Evolutionary conservation across 2,888 invertebrate species (phyloP).

Genomic region (Venustoraphidia nigricollis): DNA sequence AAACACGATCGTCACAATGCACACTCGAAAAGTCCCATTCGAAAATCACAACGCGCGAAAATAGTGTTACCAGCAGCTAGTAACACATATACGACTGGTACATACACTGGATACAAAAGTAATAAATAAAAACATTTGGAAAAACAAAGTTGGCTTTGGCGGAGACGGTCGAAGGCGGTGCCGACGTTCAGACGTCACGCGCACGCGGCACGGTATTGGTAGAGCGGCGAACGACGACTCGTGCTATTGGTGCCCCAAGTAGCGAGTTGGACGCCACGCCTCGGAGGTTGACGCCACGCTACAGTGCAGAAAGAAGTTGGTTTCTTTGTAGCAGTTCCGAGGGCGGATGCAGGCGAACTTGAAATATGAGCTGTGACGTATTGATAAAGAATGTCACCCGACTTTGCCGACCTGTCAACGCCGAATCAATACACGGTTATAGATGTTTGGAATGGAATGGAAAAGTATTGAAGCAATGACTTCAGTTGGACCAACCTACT

Average conservation of each 20-base stretch:
- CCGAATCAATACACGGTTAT: constrained; percentile 28
- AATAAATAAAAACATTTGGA: constrained; percentile 50
- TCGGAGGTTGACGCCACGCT: constrained; percentile 9
- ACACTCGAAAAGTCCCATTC: constrained; percentile 3
- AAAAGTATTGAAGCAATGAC: too few species aligned
- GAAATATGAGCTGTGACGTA: constrained; percentile 36
- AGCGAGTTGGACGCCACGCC: background rate
- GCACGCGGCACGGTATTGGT: constrained; percentile 31
- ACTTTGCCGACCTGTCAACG: constrained; percentile 39
- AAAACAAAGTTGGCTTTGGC: constrained; percentile 32
- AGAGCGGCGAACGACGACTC: constrained; percentile 14
- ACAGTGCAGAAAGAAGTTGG: constrained; percentile 29
- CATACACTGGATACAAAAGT: constrained; percentile 52
- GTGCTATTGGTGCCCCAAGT: constrained; percentile 20
- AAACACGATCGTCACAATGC: background rate
- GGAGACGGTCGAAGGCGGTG: constrained; percentile 17
- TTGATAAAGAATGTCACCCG: constrained; percentile 49
- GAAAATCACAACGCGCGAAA: constrained; percentile 18
- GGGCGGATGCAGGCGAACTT: constrained; percentile 32
- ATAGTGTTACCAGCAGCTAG: background rate
- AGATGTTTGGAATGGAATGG: too few species aligned
- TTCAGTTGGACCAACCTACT: too few species aligned
- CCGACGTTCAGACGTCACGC: constrained; percentile 24
- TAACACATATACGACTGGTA: constrained; percentile 33
- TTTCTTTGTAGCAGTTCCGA: constrained; percentile 39